phyloP scores from a whole-genome alignment of 2,113 vertebrate genomes.

The Prunella fulvescens region DNA sequence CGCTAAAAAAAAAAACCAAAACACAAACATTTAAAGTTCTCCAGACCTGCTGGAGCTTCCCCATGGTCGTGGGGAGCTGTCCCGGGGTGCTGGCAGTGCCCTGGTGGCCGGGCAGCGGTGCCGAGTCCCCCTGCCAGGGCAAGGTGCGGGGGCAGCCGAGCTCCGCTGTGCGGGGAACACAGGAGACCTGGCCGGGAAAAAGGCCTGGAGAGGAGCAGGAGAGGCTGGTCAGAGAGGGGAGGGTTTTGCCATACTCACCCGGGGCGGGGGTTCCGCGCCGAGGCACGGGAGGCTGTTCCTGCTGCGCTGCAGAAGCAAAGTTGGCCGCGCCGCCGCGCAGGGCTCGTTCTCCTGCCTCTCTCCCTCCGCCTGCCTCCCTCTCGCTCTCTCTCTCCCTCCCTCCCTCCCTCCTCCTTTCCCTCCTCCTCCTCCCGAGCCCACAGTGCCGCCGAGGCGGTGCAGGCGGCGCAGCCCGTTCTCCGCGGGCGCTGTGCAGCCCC shows the following conservation, averaged over 20 bases:
- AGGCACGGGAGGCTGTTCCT: not conserved
- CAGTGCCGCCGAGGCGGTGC: not conserved
- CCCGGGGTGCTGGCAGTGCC: not conserved
- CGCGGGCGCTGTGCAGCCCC: not conserved
- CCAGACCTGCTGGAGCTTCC: not conserved
- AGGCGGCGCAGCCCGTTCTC: not conserved
- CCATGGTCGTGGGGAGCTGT: no score
- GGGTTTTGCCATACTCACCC: not conserved
- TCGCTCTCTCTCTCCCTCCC: not conserved
- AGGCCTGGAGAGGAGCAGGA: not conserved
- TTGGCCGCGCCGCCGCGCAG: conserved; percentile 1
- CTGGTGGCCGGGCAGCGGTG: not conserved
- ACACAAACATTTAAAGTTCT: not conserved
- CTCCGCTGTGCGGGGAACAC: not conserved
- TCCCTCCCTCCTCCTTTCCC: not conserved
- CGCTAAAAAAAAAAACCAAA: not conserved
- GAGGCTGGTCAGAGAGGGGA: not conserved
- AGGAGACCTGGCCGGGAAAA: not conserved
- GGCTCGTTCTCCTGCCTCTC: not conserved
- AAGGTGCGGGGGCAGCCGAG: not conserved
- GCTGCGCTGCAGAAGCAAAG: conserved; percentile 43
- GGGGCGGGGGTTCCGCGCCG: not conserved
- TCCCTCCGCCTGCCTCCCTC: not conserved
- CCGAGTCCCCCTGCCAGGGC: not conserved
- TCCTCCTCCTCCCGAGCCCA: not conserved